phyloP scores from a whole-genome alignment of 2,797 vertebrate genomes.

The Rhinichthys osculus region DNA sequence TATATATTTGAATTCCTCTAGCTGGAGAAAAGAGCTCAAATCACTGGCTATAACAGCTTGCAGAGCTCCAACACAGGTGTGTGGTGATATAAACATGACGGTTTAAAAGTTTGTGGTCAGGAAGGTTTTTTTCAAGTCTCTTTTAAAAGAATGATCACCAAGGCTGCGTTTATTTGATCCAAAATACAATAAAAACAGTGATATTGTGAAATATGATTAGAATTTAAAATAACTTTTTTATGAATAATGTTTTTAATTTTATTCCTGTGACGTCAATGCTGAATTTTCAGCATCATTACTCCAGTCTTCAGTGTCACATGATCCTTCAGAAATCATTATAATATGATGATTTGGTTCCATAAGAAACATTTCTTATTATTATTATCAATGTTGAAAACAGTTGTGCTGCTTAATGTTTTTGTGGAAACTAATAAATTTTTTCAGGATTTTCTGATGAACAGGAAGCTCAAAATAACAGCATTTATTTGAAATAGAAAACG shows the following conservation, averaged over 20 bases:
- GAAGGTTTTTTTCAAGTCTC: no score
- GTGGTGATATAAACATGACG: background rate
- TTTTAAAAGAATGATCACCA: background rate
- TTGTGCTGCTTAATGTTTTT: background rate
- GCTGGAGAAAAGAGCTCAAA: slow-evolving; percentile 77
- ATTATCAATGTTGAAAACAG: background rate
- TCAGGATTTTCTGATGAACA: background rate
- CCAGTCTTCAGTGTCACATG: background rate
- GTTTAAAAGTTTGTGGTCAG: background rate
- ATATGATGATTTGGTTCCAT: background rate
- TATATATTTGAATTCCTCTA: slow-evolving; percentile 60
- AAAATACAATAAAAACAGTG: background rate
- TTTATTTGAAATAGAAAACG: background rate
- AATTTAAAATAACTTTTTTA: background rate
- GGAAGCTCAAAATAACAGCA: background rate
- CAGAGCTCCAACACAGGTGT: slow-evolving; percentile 67
- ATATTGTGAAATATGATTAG: background rate
- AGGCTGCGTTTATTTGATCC: background rate
- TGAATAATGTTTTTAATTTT: background rate
- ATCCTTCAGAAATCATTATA: background rate
- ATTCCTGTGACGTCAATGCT: background rate
- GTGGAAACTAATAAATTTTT: background rate
- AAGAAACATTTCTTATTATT: background rate
- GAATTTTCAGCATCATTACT: background rate
- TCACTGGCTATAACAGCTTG: slow-evolving; percentile 63